Evolutionary conservation across 2,797 vertebrate genomes (phyloP), one percentile per base, ranked within the genome.

Genomic region (Clarias platycephalus): DNA sequence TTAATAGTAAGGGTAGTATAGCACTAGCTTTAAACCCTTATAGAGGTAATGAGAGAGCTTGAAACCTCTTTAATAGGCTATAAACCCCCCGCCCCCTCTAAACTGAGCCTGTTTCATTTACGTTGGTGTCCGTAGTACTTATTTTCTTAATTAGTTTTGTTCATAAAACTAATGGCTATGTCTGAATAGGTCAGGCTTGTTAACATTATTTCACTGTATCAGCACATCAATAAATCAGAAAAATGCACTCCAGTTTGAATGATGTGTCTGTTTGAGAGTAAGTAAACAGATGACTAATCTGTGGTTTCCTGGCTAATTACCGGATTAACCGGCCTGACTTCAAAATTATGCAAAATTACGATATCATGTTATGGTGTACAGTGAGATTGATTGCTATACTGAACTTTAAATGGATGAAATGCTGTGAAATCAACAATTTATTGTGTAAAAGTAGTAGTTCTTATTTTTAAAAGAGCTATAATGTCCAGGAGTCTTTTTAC

Each of bases 21-120:
- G 18, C 64, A 49, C 49, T 75, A 75, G 75, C 55, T 60, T 28
- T 5, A 37, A 77, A n/a, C 58, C 34, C 13, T 40, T 62, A 78
- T 62, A 78, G 57, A 78, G 57, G n/a, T 70, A 60, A 57, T n/a
- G 4, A 63, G 13, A 49, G 16, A 49, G 3, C 9, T 74, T 44
- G 34, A 22, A 79, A 84, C 26, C 44, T 62, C 24, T 57, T 31
- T 58, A 72, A 57, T 40, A 68, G 24, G n/a, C 26, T 6, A 12
- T 15, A 64, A 60, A 5, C 37, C 77, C 40, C 31, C 64, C 58
- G 4, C 77, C 40, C 31, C 64, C 58, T 64, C 16, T 28, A 66
- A 81, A 75, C 67, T 13, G 70, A 81, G 62, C 18, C 20, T n/a
- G 26, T 81, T 53, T 76, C 24, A 67, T 64, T 85, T 37, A 44